Evolutionary conservation across 2,113 vertebrate genomes (phyloP).

Genomic region (Lontra canadensis): DNA sequence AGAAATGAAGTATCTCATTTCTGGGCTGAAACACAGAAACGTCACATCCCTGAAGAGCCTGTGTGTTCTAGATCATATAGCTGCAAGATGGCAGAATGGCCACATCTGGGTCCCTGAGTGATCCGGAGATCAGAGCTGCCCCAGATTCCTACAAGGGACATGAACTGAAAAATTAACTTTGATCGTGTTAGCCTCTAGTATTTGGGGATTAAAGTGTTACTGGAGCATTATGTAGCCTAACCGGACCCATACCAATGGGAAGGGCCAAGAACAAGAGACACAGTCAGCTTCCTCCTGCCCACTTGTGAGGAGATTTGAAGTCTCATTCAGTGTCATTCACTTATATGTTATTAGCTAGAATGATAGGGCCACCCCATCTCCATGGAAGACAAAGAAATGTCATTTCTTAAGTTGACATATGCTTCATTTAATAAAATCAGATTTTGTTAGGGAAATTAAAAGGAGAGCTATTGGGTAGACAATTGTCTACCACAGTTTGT

Average conservation of each 20-base stretch:
- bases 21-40: neutral
- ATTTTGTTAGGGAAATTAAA: conserved; percentile 1
- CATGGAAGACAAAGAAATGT: neutral
- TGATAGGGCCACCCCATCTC: neutral
- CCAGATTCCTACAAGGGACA: neutral
- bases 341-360: neutral
- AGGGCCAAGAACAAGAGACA: neutral
- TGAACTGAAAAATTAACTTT: neutral
- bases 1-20: neutral
- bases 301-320: neutral
- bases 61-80: neutral
- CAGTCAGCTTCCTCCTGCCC: neutral
- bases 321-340: neutral
- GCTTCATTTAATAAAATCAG: neutral
- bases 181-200: neutral
- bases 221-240: neutral
- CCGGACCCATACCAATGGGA: neutral
- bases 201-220: neutral
- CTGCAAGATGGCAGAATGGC: no score
- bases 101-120: neutral
- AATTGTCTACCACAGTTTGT: neutral
- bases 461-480: neutral
- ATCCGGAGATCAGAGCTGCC: neutral
- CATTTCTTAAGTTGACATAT: neutral
- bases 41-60: neutral